Evolutionary conservation across 1,140 invertebrate species (phyloP), one percentile per base, ranked within the genome.

Genomic region (Eriosoma lanigerum): DNA sequence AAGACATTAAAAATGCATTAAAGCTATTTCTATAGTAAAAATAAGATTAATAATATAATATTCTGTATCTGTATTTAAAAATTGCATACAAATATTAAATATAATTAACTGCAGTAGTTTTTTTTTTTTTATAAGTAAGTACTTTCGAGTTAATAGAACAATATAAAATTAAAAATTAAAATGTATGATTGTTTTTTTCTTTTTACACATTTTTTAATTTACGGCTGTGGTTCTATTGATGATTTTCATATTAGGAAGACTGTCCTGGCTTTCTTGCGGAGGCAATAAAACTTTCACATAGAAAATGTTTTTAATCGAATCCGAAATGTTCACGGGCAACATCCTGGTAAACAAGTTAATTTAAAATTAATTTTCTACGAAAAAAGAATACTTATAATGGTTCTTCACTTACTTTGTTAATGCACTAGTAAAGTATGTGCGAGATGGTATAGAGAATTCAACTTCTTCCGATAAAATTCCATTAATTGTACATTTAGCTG

Each of bases 251-350:
- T 62, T 78, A 1, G 75, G 38, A 2, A 24, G 17, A 29, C n/a
- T 78, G 2, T 60, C 56, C 12, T 78, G 75, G 19, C 21, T 19
- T 21, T 78, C 75, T 60, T 62, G 75, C 10, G 75, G 5, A 2
- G 75, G 75, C n/a, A 78, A 78, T 9, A 62, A 6, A 13, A 78
- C 19, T 60, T 58, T 78, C 9, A 62, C 24, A 17, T 78, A 78
- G 17, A 78, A 78, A 46, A 78, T 62, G 24, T 78, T 78, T 29
- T 78, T 78, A 13, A 78, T 60, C 32, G 75, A 78, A 48, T 78
- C 75, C 15, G 75, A 48, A 44, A 78, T 78, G 6, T 78, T 78
- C 15, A 78, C 17, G 15, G 75, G 75, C 10, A 78, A 62, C 1
- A 78, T 24, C 62, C 75, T 78, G 56, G 56, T 5, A 29, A 52